A percentile compares a stretch with the other conserved stretches of the same genome.
phyloP scores from a whole-genome alignment of 2,888 invertebrate genomes.

The Heliconius ismenius region DNA sequence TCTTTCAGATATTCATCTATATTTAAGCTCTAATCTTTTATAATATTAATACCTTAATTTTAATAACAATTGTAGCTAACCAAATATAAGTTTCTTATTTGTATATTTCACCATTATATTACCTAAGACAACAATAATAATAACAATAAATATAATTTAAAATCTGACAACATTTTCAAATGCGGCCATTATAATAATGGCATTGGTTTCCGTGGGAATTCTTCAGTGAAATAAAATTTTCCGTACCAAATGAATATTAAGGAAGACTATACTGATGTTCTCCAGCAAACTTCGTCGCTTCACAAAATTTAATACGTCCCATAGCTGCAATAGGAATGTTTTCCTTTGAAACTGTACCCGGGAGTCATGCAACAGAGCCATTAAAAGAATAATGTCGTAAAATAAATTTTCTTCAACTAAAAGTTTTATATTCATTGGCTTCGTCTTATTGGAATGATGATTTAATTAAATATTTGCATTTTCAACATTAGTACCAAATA shows the following conservation, averaged over 20 bases:
- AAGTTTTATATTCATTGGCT: constrained; percentile 47
- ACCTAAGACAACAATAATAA: background rate
- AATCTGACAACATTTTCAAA: constrained; percentile 19
- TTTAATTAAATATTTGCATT: constrained; percentile 16
- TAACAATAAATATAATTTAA: constrained; percentile 15
- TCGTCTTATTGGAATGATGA: constrained; percentile 18
- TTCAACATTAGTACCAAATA: background rate
- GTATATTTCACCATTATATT: background rate
- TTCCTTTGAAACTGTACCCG: constrained; percentile 67
- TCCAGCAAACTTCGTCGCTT: constrained; percentile 62
- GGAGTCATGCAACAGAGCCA: constrained; percentile 61
- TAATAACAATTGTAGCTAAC: background rate
- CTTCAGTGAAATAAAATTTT: constrained; percentile 33
- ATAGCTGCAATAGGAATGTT: constrained; percentile 71
- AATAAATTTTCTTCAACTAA: constrained; percentile 62
- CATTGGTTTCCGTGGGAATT: background rate
- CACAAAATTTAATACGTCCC: constrained; percentile 75
- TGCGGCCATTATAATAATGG: constrained; percentile 1
- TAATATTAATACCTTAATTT: background rate
- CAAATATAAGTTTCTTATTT: background rate
- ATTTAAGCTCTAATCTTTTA: background rate
- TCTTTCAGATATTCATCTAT: background rate
- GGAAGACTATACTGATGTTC: constrained; percentile 53
- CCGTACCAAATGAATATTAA: constrained; percentile 39
- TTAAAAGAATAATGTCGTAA: constrained; percentile 70